Evolutionary conservation across 64 coral and sea anemone genomes (phyloP).

Genomic region (Actinia tenebrosa): DNA sequence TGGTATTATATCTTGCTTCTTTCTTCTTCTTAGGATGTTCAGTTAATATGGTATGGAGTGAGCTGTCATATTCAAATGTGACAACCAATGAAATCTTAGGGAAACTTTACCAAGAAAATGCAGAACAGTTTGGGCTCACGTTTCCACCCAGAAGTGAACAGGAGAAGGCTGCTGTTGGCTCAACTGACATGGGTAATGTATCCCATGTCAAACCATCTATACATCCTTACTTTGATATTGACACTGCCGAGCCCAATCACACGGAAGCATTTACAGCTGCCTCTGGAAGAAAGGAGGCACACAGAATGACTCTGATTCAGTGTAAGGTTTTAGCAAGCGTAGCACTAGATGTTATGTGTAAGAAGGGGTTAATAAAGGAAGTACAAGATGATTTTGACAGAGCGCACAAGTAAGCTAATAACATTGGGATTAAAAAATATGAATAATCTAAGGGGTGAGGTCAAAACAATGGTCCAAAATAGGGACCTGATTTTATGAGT

Average conservation of each 20-base stretch:
- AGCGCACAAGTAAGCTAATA: not conserved
- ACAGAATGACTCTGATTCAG: constrained; percentile 24
- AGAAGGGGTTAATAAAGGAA: constrained; percentile 10
- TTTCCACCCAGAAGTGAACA: constrained; percentile 42
- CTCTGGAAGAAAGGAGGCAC: constrained; percentile 33
- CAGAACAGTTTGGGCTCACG: constrained; percentile 25
- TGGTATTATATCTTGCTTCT: not conserved
- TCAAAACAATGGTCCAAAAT: too few relatives aligned
- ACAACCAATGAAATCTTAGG: constrained; percentile 33
- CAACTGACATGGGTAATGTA: constrained; percentile 84
- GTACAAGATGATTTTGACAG: constrained; percentile 43
- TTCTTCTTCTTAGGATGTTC: constrained; percentile 35
- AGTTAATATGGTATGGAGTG: constrained; percentile 40
- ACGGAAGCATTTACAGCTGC: constrained; percentile 39
- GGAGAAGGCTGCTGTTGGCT: constrained; percentile 40
- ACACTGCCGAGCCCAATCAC: constrained; percentile 41
- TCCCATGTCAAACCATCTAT: constrained; percentile 63
- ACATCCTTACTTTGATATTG: constrained; percentile 62
- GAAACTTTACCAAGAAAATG: constrained; percentile 41
- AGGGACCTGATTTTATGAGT: too few relatives aligned
- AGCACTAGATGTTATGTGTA: constrained; percentile 47
- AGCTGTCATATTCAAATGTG: constrained; percentile 37
- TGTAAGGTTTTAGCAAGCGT: constrained; percentile 46
- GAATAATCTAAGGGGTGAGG: too few relatives aligned
- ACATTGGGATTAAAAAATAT: too few relatives aligned